phyloP scores from a whole-genome alignment of 35 echinoderm and acorn worm genomes.

The Anneissia japonica region DNA sequence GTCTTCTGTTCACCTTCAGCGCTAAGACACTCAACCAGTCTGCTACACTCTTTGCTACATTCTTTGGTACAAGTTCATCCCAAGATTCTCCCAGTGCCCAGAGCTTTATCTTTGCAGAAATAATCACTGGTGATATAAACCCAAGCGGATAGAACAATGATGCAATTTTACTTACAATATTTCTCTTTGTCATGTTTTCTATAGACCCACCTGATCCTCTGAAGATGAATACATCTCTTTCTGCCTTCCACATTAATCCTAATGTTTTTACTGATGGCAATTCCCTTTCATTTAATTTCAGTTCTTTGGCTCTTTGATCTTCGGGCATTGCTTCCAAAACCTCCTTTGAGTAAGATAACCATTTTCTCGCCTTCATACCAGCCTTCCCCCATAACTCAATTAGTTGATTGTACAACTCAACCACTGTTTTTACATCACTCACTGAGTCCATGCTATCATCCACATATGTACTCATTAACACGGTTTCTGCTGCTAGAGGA shows the following conservation, averaged over 20 bases:
- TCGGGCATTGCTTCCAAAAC: slow-evolving; percentile 16
- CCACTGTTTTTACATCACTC: slow-evolving; percentile 2
- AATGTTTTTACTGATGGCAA: slow-evolving; percentile 19
- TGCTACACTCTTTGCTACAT: background rate
- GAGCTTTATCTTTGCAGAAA: slow-evolving; percentile 11
- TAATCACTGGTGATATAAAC: slow-evolving; percentile 20
- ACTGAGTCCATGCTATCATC: slow-evolving; percentile 41
- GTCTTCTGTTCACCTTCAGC: background rate
- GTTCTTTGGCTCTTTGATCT: slow-evolving; percentile 21
- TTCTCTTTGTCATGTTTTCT: background rate
- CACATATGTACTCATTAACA: slow-evolving; percentile 29
- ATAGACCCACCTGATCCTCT: background rate
- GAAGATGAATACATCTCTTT: slow-evolving; percentile 4
- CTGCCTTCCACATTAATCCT: slow-evolving; percentile 19
- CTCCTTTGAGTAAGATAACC: slow-evolving; percentile 14
- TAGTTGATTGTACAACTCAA: slow-evolving; percentile 25
- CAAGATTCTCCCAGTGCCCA: slow-evolving; percentile 20
- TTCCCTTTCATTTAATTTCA: slow-evolving; percentile 8
- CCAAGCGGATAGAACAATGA: slow-evolving; percentile 40
- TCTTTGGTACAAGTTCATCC: slow-evolving; percentile 8
- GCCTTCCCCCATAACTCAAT: background rate
- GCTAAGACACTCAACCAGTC: background rate
- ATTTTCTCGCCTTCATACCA: slow-evolving; percentile 27
- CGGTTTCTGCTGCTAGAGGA: slow-evolving; percentile 16
- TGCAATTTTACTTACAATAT: slow-evolving; percentile 27